These are phyloP conservation scores for Masticophis lateralis DNA, from an alignment of 2,797 vertebrate species.

Conservation along the genomic window DNA sequence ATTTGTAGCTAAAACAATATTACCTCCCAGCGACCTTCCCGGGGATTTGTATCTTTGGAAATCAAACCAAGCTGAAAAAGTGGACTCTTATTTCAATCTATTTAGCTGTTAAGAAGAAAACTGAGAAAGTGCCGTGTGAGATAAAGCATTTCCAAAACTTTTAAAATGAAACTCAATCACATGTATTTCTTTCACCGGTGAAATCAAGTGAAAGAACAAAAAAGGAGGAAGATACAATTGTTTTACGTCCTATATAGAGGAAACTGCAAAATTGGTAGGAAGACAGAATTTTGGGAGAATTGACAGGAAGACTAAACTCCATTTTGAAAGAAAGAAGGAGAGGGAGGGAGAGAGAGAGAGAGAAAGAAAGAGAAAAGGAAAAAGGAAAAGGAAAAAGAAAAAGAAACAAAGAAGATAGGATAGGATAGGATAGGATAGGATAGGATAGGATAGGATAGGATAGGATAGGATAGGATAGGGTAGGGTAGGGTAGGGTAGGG, in stretches of 20 bases:
- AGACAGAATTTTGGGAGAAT: neutral
- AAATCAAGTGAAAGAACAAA: constrained; percentile 1
- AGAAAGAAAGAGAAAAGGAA: too few species aligned
- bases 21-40: constrained; percentile 41
- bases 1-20: constrained; percentile 54
- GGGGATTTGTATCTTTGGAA: constrained; percentile 43
- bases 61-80: constrained; percentile 52
- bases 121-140: constrained; percentile 24
- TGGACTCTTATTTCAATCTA: constrained; percentile 28
- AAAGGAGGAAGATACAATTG: neutral
- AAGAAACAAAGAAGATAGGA: too few species aligned
- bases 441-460: too few species aligned
- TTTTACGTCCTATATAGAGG: too few species aligned
- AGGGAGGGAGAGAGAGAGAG: too few species aligned
- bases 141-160: constrained; percentile 20
- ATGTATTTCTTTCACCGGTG: constrained; percentile 29
- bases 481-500: too few species aligned
- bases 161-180: constrained; percentile 28
- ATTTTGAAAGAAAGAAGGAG: too few species aligned
- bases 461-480: too few species aligned
- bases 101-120: neutral
- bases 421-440: too few species aligned
- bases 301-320: neutral
- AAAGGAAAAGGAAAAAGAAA: fast-evolving
- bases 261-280: too few species aligned